Evolutionary conservation across 2,113 vertebrate species (phyloP).

Genomic region (Acrocephalus arundinaceus): DNA sequence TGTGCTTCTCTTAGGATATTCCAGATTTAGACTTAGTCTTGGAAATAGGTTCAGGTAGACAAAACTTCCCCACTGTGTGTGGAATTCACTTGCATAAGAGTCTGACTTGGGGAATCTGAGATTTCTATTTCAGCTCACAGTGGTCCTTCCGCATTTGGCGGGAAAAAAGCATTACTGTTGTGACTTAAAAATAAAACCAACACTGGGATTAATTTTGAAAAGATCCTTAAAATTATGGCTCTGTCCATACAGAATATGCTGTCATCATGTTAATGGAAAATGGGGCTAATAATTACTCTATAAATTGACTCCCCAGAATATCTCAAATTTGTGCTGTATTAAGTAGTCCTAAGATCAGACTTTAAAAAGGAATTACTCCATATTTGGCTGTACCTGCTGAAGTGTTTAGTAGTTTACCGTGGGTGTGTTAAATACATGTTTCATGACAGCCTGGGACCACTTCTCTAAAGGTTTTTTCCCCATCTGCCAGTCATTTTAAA

Average conservation of each 20-base stretch:
- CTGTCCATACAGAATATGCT: neutral
- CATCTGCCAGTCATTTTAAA: constrained; percentile 60
- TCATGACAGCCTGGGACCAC: constrained; percentile 52
- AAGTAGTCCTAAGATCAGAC: neutral
- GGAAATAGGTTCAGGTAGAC: constrained; percentile 46
- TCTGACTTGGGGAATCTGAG: neutral
- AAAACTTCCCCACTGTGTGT: neutral
- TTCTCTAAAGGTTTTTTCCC: constrained; percentile 61
- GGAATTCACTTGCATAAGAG: neutral
- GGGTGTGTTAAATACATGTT: constrained; percentile 56
- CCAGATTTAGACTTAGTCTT: constrained; percentile 18
- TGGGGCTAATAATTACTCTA: neutral
- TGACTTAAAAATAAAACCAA: neutral
- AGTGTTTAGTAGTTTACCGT: constrained; percentile 30
- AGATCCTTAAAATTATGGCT: neutral
- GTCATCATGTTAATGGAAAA: neutral
- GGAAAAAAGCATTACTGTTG: neutral
- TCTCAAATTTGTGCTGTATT: constrained; percentile 33
- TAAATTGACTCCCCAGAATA: neutral
- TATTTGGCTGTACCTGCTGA: constrained; percentile 31
- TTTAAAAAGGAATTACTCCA: neutral
- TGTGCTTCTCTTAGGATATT: constrained; percentile 34
- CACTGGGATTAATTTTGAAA: neutral
- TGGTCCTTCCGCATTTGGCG: neutral
- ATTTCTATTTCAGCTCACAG: neutral